Conservation (phyloP, 2,113 vertebrate species). For the Condylura cristata region DNA sequence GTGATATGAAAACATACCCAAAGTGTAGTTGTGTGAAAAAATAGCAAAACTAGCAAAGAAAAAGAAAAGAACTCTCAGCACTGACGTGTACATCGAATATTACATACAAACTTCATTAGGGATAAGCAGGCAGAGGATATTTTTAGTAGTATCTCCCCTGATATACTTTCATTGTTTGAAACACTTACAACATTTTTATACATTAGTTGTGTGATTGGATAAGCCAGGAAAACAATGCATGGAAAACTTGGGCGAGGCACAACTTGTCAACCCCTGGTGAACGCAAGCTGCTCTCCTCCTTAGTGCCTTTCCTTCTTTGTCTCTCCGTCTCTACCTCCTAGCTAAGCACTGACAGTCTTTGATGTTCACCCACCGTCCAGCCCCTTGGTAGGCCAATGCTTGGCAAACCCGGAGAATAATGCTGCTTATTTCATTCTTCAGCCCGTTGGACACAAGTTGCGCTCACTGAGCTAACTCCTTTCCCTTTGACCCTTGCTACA, state of each 20-base stretch:
- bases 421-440: background rate
- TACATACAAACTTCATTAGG: background rate
- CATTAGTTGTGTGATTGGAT: background rate
- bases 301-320: background rate
- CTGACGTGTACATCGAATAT: background rate
- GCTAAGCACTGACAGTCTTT: background rate
- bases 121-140: background rate
- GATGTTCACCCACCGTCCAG: background rate
- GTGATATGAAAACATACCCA: constrained; percentile 1
- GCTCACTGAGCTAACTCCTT: background rate
- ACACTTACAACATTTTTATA: background rate
- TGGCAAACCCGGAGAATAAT: background rate
- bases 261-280: background rate
- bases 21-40: background rate
- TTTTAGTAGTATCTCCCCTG: constrained; percentile 22
- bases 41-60: background rate
- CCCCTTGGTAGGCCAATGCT: background rate
- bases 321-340: background rate
- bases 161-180: constrained; percentile 9
- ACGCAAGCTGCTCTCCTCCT: background rate
- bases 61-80: background rate
- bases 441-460: background rate
- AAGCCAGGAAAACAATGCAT: background rate
- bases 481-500: background rate
- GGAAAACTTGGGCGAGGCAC: background rate